These are phyloP conservation scores for Drosophila kohkoa DNA, from an alignment of 1,140 invertebrate genomes.

Conservation along the genomic window DNA sequence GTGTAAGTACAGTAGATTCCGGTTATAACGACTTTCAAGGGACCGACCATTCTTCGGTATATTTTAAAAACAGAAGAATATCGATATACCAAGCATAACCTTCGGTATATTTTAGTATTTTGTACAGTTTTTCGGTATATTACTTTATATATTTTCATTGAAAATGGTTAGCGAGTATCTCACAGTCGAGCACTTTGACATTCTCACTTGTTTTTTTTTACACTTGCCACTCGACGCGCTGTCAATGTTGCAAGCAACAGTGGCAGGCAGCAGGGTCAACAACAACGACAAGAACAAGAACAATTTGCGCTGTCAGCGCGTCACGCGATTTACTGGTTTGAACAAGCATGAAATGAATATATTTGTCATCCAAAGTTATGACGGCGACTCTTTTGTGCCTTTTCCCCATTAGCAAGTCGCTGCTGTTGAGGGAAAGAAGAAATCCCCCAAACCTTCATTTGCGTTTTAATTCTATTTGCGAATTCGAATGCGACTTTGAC, in stretches of 20 bases:
- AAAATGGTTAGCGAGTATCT: too few species aligned
- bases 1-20: too few species aligned
- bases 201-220: constrained; percentile 37
- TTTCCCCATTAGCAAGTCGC: constrained; percentile 61
- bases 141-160: too few species aligned
- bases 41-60: too few species aligned
- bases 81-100: too few species aligned
- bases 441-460: constrained; percentile 31
- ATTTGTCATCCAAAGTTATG: constrained; percentile 79
- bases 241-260: constrained; percentile 27
- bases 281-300: constrained; percentile 45
- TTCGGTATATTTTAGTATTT: too few species aligned
- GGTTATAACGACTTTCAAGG: too few species aligned
- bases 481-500: constrained; percentile 62
- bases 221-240: constrained; percentile 57
- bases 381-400: constrained; percentile 51
- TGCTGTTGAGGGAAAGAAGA: constrained; percentile 9
- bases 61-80: too few species aligned
- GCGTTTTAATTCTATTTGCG: constrained; percentile 78
- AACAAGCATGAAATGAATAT: constrained; percentile 80
- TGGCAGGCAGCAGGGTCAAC: constrained; percentile 26
- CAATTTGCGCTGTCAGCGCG: constrained; percentile 68
- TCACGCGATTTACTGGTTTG: constrained; percentile 77
- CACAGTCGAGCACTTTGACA: too few species aligned
- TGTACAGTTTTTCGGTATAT: too few species aligned